These are phyloP conservation scores for Carduelis carduelis DNA, from an alignment of 2,797 vertebrate genomes.

Conservation along the genomic window DNA sequence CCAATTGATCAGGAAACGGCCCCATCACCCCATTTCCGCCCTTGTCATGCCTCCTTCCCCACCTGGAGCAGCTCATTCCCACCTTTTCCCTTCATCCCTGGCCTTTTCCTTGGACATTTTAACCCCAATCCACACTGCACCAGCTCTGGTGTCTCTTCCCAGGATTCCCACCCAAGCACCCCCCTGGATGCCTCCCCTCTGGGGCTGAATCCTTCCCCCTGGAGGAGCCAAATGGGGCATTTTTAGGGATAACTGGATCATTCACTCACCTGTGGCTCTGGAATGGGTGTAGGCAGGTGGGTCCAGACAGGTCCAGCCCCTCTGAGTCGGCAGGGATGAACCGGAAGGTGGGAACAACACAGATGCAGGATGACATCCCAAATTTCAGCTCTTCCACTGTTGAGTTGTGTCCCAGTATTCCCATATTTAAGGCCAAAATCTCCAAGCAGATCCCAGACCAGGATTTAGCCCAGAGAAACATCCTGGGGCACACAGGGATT, in stretches of 20 bases:
- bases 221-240: not conserved
- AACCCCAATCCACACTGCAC: no score
- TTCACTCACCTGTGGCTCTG: not conserved
- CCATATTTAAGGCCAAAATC: accelerated
- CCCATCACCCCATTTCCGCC: not conserved
- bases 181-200: no score
- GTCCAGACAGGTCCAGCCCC: not conserved
- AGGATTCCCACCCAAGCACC: not conserved
- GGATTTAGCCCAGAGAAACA: not conserved
- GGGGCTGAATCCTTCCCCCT: not conserved
- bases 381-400: not conserved
- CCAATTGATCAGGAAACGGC: accelerated
- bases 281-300: not conserved
- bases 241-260: not conserved
- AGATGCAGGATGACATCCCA: accelerated
- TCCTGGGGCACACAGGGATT: not conserved
- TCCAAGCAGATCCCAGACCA: accelerated
- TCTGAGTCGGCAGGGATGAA: not conserved
- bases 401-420: accelerated
- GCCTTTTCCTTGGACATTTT: not conserved
- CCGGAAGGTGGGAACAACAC: accelerated
- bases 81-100: not conserved
- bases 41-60: not conserved
- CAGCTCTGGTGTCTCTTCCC: not conserved
- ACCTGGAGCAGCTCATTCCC: not conserved